Evolutionary conservation across 2,797 vertebrate genomes (phyloP).

Genomic region (Spatula clypeata): DNA sequence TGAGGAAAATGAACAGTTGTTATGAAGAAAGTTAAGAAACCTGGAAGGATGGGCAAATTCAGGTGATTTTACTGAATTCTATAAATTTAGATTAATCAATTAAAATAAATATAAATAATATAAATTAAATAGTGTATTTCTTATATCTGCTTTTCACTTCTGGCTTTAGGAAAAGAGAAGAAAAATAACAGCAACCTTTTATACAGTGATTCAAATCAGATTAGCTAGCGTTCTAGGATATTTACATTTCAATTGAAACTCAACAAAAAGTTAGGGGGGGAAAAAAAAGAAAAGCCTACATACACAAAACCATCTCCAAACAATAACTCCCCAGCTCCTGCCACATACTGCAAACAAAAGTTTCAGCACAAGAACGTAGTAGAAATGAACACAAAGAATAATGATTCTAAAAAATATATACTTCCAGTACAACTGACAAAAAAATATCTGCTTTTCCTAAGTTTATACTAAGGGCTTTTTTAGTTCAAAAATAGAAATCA

Average conservation of each 20-base stretch:
- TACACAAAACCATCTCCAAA: no score
- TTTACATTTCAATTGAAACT: not conserved
- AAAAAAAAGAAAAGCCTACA: not conserved
- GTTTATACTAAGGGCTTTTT: not conserved
- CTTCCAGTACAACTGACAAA: not conserved
- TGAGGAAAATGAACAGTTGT: not conserved
- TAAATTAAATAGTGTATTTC: not conserved
- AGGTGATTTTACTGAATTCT: no score
- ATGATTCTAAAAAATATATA: not conserved
- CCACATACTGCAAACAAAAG: not conserved
- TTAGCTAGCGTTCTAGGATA: not conserved
- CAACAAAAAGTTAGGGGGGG: not conserved
- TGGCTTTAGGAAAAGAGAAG: not conserved
- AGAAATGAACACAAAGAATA: not conserved
- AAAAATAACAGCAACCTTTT: no score
- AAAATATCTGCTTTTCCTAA: not conserved
- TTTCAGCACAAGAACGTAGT: rapidly evolving
- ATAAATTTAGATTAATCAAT: no score
- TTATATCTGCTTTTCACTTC: not conserved
- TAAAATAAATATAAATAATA: no score
- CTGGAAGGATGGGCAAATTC: not conserved
- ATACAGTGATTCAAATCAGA: not conserved
- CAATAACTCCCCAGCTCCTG: not conserved
- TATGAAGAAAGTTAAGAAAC: not conserved
- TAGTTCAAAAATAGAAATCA: not conserved